A percentile compares a stretch with the other conserved stretches of the same genome.
These are phyloP conservation scores for Cairina moschata DNA, from an alignment of 2,113 vertebrate genomes.

Conservation along the genomic window DNA sequence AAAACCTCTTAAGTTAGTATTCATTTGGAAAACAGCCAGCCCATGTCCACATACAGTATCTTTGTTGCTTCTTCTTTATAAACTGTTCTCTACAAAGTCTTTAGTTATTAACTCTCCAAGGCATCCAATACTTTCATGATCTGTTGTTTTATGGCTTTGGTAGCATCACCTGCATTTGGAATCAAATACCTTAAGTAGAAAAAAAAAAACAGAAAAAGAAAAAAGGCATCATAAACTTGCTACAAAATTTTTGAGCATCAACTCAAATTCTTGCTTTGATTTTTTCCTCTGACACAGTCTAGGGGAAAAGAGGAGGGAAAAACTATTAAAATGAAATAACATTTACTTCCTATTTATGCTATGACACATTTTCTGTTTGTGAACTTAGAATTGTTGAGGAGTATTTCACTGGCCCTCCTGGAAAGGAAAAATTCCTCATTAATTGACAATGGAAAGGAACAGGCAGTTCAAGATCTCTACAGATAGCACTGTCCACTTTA, in stretches of 20 bases:
- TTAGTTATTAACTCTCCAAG: conserved; percentile 90
- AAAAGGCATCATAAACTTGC: not conserved
- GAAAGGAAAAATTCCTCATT: not conserved
- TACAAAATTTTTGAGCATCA: not conserved
- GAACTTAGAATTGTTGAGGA: not conserved
- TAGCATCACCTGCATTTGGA: conserved; percentile 96
- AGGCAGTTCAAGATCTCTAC: not conserved
- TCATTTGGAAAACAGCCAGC: conserved; percentile 62
- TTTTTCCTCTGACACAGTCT: not conserved
- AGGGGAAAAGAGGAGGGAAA: not conserved
- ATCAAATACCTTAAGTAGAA: conserved; percentile 89
- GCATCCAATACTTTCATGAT: conserved; percentile 99
- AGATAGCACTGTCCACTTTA: not conserved
- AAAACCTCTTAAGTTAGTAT: conserved; percentile 67
- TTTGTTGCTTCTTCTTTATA: conserved; percentile 69
- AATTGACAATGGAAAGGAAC: not conserved
- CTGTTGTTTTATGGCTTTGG: conserved; percentile 99
- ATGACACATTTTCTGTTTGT: not conserved
- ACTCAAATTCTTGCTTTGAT: not conserved
- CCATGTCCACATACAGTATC: conserved; percentile 68
- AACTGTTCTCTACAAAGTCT: conserved; percentile 48
- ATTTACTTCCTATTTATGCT: not conserved
- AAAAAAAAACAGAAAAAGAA: not conserved
- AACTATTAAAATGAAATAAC: not conserved
- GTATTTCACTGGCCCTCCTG: not conserved